These are phyloP conservation scores for Pollimyrus isidori DNA, from an alignment of 2,113 vertebrate genomes.

Conservation along the genomic window DNA sequence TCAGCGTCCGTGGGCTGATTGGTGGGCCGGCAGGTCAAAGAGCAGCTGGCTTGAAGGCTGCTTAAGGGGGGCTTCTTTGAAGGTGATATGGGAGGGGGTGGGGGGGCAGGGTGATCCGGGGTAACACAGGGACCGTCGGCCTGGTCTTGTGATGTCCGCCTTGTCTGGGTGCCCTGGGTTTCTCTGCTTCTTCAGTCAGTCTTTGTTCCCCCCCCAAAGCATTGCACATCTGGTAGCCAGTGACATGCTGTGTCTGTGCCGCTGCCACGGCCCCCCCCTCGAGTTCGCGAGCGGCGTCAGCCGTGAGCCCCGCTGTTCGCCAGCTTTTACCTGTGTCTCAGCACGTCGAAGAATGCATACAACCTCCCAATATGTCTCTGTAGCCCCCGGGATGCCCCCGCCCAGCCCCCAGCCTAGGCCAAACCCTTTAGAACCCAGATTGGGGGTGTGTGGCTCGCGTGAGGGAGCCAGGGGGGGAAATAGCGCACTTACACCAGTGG, in stretches of 20 bases:
- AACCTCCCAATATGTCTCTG: slow-evolving; percentile 19
- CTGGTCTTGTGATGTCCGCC: not conserved
- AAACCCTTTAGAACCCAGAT: not conserved
- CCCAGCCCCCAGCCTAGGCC: not conserved
- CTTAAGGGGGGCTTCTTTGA: not conserved
- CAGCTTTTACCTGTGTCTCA: not conserved
- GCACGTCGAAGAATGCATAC: slow-evolving; percentile 52
- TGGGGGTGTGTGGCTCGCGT: not conserved
- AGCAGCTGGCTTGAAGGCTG: not conserved
- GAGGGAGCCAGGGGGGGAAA: not conserved
- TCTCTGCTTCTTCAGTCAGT: not conserved
- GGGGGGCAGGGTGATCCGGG: not conserved
- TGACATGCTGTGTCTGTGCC: not conserved
- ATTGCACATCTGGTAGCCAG: not conserved
- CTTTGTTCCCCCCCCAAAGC: not conserved
- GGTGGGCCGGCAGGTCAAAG: not conserved
- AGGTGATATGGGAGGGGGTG: not conserved
- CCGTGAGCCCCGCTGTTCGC: not conserved
- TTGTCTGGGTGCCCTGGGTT: not conserved
- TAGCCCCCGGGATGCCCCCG: not conserved
- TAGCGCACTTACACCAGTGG: not conserved
- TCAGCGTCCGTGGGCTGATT: not conserved
- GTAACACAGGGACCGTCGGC: not conserved
- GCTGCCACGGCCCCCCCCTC: not conserved
- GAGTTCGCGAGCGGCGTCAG: not conserved